phyloP scores from a whole-genome alignment of 92 coral and sea anemone species.

The Palythoa caribaeorum region DNA sequence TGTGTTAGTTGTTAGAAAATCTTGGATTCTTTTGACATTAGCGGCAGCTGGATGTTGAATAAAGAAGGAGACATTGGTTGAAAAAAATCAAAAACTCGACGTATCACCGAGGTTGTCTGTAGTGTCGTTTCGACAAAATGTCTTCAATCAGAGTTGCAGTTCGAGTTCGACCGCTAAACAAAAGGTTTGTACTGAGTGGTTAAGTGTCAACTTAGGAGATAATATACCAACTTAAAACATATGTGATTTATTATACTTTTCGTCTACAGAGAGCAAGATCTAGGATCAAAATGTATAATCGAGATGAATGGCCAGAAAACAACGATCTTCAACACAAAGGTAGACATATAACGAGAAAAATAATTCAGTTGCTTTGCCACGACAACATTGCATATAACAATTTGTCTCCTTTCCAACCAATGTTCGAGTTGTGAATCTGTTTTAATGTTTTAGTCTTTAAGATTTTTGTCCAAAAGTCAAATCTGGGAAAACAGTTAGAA shows the following conservation, averaged over 20 bases:
- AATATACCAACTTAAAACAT: not conserved
- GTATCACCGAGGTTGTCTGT: not conserved
- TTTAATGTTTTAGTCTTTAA: not conserved
- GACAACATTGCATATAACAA: not conserved
- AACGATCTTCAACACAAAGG: slow-evolving; percentile 33
- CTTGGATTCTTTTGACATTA: not conserved
- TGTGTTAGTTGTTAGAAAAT: not conserved
- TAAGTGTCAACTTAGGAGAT: not conserved
- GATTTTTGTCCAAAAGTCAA: no score
- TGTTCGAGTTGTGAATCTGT: no score
- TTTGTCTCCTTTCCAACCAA: no score
- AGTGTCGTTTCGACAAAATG: not conserved
- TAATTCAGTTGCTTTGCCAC: not conserved
- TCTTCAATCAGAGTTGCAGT: slow-evolving; percentile 39
- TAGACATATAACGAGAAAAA: not conserved
- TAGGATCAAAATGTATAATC: slow-evolving; percentile 47
- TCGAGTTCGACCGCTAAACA: slow-evolving; percentile 44
- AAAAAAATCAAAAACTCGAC: not conserved
- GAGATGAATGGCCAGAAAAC: slow-evolving; percentile 44
- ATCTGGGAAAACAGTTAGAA: not conserved
- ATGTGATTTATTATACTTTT: not conserved
- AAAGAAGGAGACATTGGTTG: not conserved
- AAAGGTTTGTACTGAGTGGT: not conserved
- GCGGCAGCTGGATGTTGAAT: not conserved
- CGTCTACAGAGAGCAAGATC: slow-evolving; percentile 43